Evolutionary conservation across 2,888 invertebrate genomes (phyloP).

Genomic region (Tiliacea aurago): DNA sequence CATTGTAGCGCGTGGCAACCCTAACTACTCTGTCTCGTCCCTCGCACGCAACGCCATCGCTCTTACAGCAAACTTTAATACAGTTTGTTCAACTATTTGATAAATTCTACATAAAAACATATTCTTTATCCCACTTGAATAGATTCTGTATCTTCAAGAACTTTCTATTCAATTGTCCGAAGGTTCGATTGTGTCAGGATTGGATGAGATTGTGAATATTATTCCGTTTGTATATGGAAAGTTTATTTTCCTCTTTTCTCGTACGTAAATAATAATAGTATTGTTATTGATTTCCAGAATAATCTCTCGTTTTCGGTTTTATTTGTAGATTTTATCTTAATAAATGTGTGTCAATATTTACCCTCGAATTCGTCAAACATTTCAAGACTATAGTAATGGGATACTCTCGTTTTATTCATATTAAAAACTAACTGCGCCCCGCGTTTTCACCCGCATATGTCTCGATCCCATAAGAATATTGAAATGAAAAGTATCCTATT

Average conservation of each 20-base stretch:
- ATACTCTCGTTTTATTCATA: no score
- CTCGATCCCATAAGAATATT: no score
- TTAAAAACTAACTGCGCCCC: no score
- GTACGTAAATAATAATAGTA: neutral
- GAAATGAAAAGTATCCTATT: no score
- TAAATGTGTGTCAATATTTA: neutral
- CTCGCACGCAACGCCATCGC: constrained; percentile 62
- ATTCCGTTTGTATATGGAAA: constrained; percentile 22
- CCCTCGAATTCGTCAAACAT: neutral
- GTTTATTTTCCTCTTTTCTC: constrained; percentile 16
- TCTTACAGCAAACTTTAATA: constrained; percentile 70
- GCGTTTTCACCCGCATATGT: no score
- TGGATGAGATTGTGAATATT: constrained; percentile 46
- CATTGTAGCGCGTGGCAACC: constrained; percentile 24
- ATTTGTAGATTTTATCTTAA: neutral
- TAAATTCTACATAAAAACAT: constrained; percentile 68
- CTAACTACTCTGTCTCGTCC: constrained; percentile 27
- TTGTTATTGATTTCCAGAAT: neutral
- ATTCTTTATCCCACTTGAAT: constrained; percentile 60
- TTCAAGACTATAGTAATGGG: no score
- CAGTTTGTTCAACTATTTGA: constrained; percentile 73
- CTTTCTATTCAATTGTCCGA: constrained; percentile 61
- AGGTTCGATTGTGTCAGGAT: constrained; percentile 46
- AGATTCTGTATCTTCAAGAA: constrained; percentile 52
- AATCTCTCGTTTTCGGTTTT: neutral